Conservation (phyloP, 1,140 invertebrate species). For the Daktulosphaira vitifoliae region DNA sequence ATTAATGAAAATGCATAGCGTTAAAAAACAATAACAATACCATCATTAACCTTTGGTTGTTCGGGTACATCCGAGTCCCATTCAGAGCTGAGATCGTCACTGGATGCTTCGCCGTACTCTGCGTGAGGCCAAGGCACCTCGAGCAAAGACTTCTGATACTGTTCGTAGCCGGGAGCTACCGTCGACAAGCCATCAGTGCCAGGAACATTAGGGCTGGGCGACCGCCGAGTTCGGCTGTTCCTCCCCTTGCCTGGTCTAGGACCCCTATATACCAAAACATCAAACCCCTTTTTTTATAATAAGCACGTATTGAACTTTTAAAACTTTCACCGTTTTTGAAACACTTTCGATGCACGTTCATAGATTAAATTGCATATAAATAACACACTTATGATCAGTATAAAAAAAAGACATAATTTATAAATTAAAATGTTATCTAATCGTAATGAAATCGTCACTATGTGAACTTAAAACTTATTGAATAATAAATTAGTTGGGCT, state of each 20-base stretch:
- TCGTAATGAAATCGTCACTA: too few relatives aligned
- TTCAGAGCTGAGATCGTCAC: conserved; percentile 79
- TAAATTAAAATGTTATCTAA: too few relatives aligned
- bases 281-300: too few relatives aligned
- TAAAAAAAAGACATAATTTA: too few relatives aligned
- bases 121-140: conserved; percentile 53
- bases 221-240: conserved; percentile 18
- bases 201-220: conserved; percentile 33
- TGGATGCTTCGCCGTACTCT: conserved; percentile 76
- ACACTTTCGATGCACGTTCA: too few relatives aligned
- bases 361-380: too few relatives aligned
- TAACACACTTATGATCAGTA: too few relatives aligned
- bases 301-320: too few relatives aligned
- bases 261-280: neutral
- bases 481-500: too few relatives aligned
- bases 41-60: conserved; percentile 31
- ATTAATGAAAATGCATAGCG: neutral
- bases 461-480: too few relatives aligned
- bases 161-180: conserved; percentile 59
- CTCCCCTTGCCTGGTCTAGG: conserved; percentile 19
- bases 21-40: neutral
- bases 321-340: too few relatives aligned
- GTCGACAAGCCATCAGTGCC: conserved; percentile 41
- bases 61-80: conserved; percentile 71
- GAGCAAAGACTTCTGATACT: conserved; percentile 64